Evolutionary conservation across 2,797 vertebrate species (phyloP), one percentile per base, ranked within the genome.

Genomic region (Amphiprion clarkii): DNA sequence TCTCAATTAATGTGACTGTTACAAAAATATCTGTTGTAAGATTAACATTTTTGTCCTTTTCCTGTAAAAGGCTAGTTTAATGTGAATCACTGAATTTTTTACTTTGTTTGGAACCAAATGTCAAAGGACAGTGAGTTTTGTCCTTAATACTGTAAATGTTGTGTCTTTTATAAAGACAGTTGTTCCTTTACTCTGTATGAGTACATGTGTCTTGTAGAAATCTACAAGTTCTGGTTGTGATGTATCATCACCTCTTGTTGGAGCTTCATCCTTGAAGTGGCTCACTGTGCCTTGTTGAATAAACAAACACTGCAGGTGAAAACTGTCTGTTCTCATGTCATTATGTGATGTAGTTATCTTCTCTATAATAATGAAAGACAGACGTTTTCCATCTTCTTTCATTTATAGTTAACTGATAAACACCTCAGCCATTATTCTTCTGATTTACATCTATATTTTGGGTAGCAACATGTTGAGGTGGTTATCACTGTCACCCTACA

Each of bases 231-330:
- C n/a, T n/a, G n/a, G n/a, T n/a, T n/a, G n/a, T n/a, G n/a, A n/a
- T n/a, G n/a, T n/a, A n/a, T n/a, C n/a, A n/a, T n/a, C n/a, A n/a
- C n/a, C n/a, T n/a, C 7, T 58, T 48, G 2, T 2, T 57, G 33
- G 11, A 54, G 19, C 27, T 69, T 23, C 3, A 40, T 11, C 21
- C 27, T 52, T 74, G 0, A 8, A 68, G 16, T 56, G 13, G 21
- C 1, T 64, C 27, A n/a, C 8, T 61, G 63, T 72, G 62, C 27
- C 23, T 67, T 78, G 27, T 27, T 60, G 25, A 88, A 80, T 84
- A 82, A 86, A 82, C 31, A 78, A 72, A 59, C 46, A 39, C 9
- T 63, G 6, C 7, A 55, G 2, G 2, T 70, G 13, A 55, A 76
- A 16, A 49, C n/a, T 0, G 25, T 39, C 25, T n/a, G n/a, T n/a